These are phyloP conservation scores for Myotis yumanensis DNA, from an alignment of 2,113 vertebrate genomes.

Conservation along the genomic window DNA sequence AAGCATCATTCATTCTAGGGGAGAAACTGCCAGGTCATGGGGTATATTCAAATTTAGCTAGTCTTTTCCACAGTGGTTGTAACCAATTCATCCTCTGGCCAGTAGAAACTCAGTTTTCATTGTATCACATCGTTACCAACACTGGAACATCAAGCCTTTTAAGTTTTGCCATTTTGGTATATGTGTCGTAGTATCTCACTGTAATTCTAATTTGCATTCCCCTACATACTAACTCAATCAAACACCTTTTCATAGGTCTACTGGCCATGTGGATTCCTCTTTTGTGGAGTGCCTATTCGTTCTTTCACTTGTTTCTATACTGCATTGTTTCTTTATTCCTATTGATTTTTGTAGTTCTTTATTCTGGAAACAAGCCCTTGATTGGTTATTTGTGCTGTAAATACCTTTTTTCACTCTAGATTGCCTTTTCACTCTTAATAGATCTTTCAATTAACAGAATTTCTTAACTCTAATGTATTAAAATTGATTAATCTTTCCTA, in stretches of 20 bases:
- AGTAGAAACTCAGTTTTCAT: background rate
- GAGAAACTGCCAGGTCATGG: background rate
- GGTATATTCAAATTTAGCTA: background rate
- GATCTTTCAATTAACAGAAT: background rate
- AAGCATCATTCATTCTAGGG: background rate
- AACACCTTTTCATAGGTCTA: background rate
- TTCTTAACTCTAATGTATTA: constrained; percentile 18
- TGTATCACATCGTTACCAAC: background rate
- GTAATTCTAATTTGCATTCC: background rate
- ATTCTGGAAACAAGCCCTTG: background rate
- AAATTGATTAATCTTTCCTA: background rate
- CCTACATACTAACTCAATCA: background rate
- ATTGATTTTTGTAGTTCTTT: constrained; percentile 29
- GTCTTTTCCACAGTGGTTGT: background rate
- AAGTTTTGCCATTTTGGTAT: background rate
- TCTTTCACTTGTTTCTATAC: background rate
- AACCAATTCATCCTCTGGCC: background rate
- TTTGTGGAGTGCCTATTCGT: background rate
- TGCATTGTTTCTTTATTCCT: constrained; percentile 15
- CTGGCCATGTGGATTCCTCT: background rate
- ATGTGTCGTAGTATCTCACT: background rate
- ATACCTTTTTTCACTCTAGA: background rate
- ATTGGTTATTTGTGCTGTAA: background rate
- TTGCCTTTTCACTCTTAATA: constrained; percentile 19
- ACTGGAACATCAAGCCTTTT: background rate